Percentiles rank a stretch among this genome's conserved stretches.
Conservation (phyloP, 64 coral and sea anemone species). For the Pachyseris speciosa region DNA sequence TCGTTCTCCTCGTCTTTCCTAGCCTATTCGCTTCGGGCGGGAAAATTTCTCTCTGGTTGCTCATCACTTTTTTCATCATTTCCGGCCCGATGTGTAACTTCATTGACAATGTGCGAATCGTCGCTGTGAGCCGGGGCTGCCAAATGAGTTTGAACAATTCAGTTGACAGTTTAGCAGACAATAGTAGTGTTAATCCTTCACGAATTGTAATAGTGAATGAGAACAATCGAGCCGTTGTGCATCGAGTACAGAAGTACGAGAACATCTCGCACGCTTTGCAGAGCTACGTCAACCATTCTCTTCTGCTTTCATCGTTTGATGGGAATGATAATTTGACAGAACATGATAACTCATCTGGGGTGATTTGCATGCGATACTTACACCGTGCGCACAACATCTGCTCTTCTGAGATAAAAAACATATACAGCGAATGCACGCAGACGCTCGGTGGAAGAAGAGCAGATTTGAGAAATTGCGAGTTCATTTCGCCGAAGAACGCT, state of each 20-base stretch:
- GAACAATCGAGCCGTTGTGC: conserved; percentile 19
- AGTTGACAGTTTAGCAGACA: neutral
- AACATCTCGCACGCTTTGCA: conserved; percentile 6
- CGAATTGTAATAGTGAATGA: neutral
- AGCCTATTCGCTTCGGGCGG: conserved; percentile 81
- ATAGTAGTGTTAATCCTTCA: neutral
- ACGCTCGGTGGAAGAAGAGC: neutral
- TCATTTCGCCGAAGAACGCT: conserved; percentile 3
- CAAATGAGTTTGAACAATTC: neutral
- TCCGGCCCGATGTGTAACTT: conserved; percentile 92
- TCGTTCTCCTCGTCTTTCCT: conserved; percentile 85
- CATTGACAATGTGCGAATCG: conserved; percentile 70
- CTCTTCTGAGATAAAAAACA: neutral
- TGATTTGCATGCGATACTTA: conserved; percentile 23
- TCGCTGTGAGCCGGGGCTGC: conserved; percentile 22
- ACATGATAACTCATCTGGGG: neutral
- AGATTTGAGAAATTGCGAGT: neutral
- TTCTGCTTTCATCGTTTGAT: conserved; percentile 11
- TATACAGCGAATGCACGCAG: neutral
- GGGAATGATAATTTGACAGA: neutral
- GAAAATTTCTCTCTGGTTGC: conserved; percentile 82
- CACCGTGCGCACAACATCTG: conserved; percentile 13
- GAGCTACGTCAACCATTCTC: neutral
- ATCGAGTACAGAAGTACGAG: neutral
- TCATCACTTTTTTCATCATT: conserved; percentile 86